Conservation (phyloP, 2,888 invertebrate genomes). For the Temnothorax ravouxi region DNA sequence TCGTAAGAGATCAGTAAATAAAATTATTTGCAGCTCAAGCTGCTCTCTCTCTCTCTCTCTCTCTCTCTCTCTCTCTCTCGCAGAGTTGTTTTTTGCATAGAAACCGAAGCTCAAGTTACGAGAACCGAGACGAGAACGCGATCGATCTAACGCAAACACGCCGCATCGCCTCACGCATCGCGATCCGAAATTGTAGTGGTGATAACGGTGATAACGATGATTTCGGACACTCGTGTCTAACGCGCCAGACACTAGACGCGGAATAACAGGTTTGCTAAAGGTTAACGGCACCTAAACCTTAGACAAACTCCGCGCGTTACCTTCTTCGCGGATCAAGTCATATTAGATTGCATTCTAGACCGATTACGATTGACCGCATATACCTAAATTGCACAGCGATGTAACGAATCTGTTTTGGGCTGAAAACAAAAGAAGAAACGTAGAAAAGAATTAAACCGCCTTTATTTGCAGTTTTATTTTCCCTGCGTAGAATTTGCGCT, state of each 20-base stretch:
- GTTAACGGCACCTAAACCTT: conserved; percentile 21
- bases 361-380: not conserved
- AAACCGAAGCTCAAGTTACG: not conserved
- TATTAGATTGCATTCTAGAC: not conserved
- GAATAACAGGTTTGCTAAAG: conserved; percentile 23
- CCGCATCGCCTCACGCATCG: not conserved
- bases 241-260: conserved; percentile 13
- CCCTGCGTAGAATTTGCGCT: not conserved
- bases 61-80: not conserved
- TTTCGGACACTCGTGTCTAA: conserved; percentile 10
- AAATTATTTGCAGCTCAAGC: not conserved
- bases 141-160: not conserved
- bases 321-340: not conserved
- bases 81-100: not conserved
- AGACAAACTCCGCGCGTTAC: not conserved
- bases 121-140: no score
- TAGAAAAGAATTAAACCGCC: not conserved
- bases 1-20: not conserved
- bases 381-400: conserved; percentile 1
- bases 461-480: not conserved
- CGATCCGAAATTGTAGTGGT: conserved; percentile 2
- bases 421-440: not conserved
- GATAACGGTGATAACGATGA: conserved; percentile 14
- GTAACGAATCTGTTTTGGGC: not conserved
- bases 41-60: not conserved